phyloP scores from a whole-genome alignment of 2,797 vertebrate genomes.

The Tangara arthus region DNA sequence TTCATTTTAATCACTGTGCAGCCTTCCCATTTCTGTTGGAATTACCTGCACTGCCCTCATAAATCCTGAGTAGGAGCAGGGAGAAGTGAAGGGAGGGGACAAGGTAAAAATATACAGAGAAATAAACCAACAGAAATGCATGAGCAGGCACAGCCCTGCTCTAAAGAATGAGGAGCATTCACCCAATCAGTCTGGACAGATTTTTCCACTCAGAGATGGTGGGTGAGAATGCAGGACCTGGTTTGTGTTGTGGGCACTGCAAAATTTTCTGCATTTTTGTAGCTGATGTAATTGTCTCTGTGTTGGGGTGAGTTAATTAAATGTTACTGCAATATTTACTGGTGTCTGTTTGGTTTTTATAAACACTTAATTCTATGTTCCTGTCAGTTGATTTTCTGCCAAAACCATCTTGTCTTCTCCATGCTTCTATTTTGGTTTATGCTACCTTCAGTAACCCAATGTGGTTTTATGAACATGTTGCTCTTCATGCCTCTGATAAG shows the following conservation, averaged over 20 bases:
- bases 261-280: conserved; percentile 11
- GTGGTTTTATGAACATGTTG: conserved; percentile 83
- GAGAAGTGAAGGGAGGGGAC: background rate
- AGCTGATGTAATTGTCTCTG: background rate
- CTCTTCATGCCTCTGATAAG: conserved; percentile 77
- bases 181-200: background rate
- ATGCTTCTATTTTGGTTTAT: background rate
- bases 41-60: background rate
- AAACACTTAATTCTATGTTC: background rate
- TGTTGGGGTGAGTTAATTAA: conserved; percentile 41
- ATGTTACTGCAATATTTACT: conserved; percentile 8
- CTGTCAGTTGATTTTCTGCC: conserved; percentile 8
- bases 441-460: conserved; percentile 73
- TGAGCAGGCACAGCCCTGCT: background rate
- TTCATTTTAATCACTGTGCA: background rate
- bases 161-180: background rate
- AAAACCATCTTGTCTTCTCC: background rate
- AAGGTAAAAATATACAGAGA: background rate
- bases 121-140: background rate
- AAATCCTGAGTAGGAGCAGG: background rate
- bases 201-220: background rate
- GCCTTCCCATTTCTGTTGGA: background rate
- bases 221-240: background rate
- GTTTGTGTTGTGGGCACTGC: conserved; percentile 1
- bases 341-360: background rate